Base-by-base conservation (phyloP, 2,113 vertebrate species). In the Hiodon alosoides region DNA sequence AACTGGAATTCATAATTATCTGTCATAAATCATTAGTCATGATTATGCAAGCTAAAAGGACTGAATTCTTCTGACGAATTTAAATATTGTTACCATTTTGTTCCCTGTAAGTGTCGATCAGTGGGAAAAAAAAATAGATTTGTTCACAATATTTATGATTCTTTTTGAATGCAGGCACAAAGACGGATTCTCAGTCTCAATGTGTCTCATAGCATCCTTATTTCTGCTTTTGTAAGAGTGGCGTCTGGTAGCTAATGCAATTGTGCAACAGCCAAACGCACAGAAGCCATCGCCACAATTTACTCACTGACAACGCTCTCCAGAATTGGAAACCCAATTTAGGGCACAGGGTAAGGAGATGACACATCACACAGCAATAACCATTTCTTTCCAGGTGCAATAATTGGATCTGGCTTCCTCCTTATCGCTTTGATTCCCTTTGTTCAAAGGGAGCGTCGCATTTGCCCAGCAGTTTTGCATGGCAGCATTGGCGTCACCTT, bases 401-500 rank as follows among this genome's bases (percentile, higher is more conserved):
- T 76, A 76, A 70, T 70, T 76, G 68, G 75, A 71, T 76, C 60
- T 46, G 51, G 75, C 59, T 64, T 31, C 68, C 9, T 62, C 68
- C 58, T 76, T 76, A 76, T 76, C 57, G 11, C 16, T 65, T 57
- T 76, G 59, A 76, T 76, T 57, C 47, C 67, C 47, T 54, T 71
- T 76, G 51, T 76, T 70, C 75, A 76, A 71, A 70, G 75, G 68
- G 51, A 71, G 75, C 50, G 65, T 76, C 51, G 2, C 75, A 5
- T 71, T 66, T 71, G 75, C 51, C 75, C 68, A 2, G 68, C 76
- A 59, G 76, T 72, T 77, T 77, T 77, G 70, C 70, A 58, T 73
- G 61, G 70, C 51, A 67, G 64, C 54, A n/a, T 77, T 57, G 53
- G 57, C n/a, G 51, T 67, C 60, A 72, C 76, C 76, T 77, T 77